Conservation (phyloP, 2,113 vertebrate genomes). For the Eolophus roseicapilla region DNA sequence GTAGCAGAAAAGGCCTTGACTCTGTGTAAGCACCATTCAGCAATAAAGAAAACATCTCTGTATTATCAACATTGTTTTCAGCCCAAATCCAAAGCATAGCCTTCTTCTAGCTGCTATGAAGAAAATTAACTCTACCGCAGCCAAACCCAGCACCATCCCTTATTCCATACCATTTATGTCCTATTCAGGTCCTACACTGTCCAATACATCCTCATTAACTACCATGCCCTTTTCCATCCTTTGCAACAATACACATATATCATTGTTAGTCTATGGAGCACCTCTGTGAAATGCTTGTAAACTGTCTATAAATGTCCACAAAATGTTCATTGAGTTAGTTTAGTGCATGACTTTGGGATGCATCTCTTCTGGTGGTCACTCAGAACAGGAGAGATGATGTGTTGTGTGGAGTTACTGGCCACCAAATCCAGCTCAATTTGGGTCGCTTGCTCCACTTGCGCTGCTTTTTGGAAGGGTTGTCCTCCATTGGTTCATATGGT, state of each 20-base stretch:
- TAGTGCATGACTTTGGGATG: not conserved
- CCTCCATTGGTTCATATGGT: not conserved
- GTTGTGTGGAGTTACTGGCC: not conserved
- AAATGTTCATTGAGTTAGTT: not conserved
- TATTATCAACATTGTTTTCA: not conserved
- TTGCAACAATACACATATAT: not conserved
- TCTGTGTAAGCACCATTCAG: not conserved
- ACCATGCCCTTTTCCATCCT: not conserved
- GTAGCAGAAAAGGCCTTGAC: not conserved
- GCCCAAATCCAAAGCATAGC: not conserved
- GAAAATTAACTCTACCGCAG: not conserved
- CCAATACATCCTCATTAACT: not conserved
- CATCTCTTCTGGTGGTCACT: not conserved
- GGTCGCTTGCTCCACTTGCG: not conserved
- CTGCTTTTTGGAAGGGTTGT: not conserved
- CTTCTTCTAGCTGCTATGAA: not conserved
- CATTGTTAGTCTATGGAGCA: not conserved
- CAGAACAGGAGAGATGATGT: not conserved
- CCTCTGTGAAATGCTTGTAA: not conserved
- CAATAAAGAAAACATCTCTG: not conserved
- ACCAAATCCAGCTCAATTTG: not conserved
- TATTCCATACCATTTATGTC: not conserved
- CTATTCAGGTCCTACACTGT: not conserved
- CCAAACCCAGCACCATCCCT: not conserved
- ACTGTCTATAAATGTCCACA: not conserved